These are phyloP conservation scores for Ctenoplectra terminalis DNA, from an alignment of 1,140 invertebrate genomes.

Conservation along the genomic window DNA sequence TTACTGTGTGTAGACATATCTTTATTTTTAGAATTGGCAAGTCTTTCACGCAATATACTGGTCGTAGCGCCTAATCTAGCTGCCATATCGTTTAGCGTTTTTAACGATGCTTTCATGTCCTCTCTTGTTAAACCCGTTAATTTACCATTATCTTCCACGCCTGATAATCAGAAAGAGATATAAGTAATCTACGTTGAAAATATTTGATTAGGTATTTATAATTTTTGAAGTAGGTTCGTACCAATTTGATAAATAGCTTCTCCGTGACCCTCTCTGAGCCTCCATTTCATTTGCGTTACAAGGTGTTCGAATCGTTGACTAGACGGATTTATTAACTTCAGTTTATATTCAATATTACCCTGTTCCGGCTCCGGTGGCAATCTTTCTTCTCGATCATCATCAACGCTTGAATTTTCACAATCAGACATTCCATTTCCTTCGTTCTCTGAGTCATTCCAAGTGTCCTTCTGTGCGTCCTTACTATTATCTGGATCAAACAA, in stretches of 20 bases:
- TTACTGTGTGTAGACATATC: constrained; percentile 76
- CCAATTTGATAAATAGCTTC: constrained; percentile 98
- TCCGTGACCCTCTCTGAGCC: constrained; percentile 93
- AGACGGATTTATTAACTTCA: constrained; percentile 93
- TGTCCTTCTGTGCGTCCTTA: constrained; percentile 71
- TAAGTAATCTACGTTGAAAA: background rate
- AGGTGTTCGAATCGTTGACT: constrained; percentile 93
- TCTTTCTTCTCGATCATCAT: constrained; percentile 83
- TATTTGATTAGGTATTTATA: background rate
- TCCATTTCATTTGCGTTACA: constrained; percentile 96
- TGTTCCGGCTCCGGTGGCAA: constrained; percentile 95
- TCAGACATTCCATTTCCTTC: constrained; percentile 74
- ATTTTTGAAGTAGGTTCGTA: constrained; percentile 48
- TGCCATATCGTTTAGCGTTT: constrained; percentile 93
- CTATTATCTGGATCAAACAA: constrained; percentile 88
- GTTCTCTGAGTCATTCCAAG: constrained; percentile 78
- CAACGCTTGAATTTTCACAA: constrained; percentile 71
- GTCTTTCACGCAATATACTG: constrained; percentile 87
- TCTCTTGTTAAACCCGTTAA: constrained; percentile 90
- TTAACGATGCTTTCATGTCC: constrained; percentile 92
- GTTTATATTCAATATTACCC: constrained; percentile 96
- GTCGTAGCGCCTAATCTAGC: constrained; percentile 91
- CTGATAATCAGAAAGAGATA: constrained; percentile 54
- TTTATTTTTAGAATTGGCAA: constrained; percentile 78
- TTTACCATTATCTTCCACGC: constrained; percentile 96